Base-by-base conservation (phyloP, 2,888 invertebrate genomes). In the Heliconius ethilla region DNA sequence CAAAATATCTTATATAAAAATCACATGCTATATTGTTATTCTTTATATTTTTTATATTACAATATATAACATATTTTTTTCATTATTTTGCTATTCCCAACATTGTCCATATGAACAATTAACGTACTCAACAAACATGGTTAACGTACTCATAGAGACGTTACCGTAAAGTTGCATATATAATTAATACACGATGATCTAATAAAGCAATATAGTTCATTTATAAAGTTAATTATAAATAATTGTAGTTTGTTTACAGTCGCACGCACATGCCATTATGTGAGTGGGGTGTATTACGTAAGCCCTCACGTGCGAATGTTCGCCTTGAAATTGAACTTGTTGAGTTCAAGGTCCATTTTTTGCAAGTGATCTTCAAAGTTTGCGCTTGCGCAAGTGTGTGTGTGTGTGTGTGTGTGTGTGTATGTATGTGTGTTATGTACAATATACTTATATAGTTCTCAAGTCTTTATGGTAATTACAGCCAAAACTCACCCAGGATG, bases 311-410 rank as follows among this genome's bases (percentile, higher is more conserved):
- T 82, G 82, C 85, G 85, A 83, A 84, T 85, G 86, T 85, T 92
- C 87, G 89, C 94, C 94, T 94, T 94, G 93, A 89, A 88, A 84
- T 86, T 92, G 93, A 94, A 93, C 94, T 92, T 89, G 81, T 82
- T 79, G 88, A 90, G 94, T 94, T 94, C 94, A 94, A 94, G 94
- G 94, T 88, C 91, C 87, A 86, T 89, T 94, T 93, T 94, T 94
- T 93, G 91, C 91, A 89, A 85, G 83, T 83, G 85, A 82, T 86
- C 86, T 90, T 91, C 89, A 91, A 91, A 89, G 87, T 79, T 75
- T 81, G 78, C 63, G 74, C 83, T 75, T 82, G 78, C 77, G 76
- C 80, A 74, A 81, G 79, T 79, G 79, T 81, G 75, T 82, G 51
- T 9, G 51, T 7, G 18, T 22, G 18, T 9, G 51, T 7, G 18